phyloP scores from a whole-genome alignment of 92 coral and sea anemone species.

The Umimayanthus chanpuru region DNA sequence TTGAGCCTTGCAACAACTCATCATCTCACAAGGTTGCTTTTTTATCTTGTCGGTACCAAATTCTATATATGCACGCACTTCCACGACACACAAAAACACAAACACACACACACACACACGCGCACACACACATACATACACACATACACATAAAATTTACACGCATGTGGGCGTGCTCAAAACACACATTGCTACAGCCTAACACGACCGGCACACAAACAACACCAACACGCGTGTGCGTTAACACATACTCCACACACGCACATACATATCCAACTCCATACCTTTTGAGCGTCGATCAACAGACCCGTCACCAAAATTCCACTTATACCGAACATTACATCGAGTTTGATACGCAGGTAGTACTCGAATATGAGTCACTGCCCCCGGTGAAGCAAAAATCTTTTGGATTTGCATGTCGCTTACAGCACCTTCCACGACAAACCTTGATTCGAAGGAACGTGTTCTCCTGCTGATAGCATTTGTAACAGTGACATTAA shows the following conservation, averaged over 20 bases:
- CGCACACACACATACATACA: too few relatives aligned
- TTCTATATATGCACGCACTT: too few relatives aligned
- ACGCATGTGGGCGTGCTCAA: neutral
- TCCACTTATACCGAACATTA: slow-evolving; percentile 17
- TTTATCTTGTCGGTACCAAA: too few relatives aligned
- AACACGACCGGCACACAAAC: too few relatives aligned
- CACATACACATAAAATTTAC: neutral
- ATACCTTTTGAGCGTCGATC: neutral
- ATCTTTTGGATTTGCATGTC: neutral
- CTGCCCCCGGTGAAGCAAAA: neutral
- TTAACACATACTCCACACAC: neutral
- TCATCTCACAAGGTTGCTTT: too few relatives aligned
- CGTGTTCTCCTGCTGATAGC: slow-evolving; percentile 28
- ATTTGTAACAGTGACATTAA: slow-evolving; percentile 21
- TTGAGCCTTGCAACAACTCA: too few relatives aligned
- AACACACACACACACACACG: neutral
- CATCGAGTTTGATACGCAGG: neutral
- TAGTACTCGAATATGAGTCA: neutral
- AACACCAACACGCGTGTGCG: too few relatives aligned
- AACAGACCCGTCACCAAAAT: slow-evolving; percentile 11
- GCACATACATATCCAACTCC: neutral
- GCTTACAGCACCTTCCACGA: neutral
- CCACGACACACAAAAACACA: neutral
- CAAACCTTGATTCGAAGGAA: slow-evolving; percentile 29
- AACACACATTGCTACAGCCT: too few relatives aligned